phyloP scores from a whole-genome alignment of 2,797 vertebrate genomes.

The Phyllotis vaccarum region DNA sequence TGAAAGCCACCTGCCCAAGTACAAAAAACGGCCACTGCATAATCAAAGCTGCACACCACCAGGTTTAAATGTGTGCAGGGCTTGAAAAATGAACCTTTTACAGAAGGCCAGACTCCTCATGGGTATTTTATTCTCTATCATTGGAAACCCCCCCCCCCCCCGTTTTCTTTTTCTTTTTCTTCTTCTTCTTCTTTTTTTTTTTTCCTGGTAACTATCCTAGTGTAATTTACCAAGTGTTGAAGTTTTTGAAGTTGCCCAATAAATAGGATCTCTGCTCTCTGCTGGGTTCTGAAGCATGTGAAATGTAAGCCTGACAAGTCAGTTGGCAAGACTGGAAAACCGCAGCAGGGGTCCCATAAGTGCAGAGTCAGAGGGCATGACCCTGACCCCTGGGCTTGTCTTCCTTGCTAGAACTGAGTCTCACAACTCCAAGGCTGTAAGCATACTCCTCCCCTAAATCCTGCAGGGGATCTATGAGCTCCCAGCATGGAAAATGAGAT shows the following conservation, averaged over 20 bases:
- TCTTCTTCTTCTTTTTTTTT: neutral
- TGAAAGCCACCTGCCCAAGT: slow-evolving; percentile 67
- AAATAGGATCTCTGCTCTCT: neutral
- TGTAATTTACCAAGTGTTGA: neutral
- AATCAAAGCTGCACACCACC: slow-evolving; percentile 27
- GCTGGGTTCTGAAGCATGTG: neutral
- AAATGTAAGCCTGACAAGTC: neutral
- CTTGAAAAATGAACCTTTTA: neutral
- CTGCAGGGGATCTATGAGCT: neutral
- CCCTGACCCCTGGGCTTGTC: neutral
- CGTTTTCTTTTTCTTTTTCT: neutral
- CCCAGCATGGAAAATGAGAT: slow-evolving; percentile 70
- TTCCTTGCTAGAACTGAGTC: neutral
- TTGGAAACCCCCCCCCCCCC: too few species aligned
- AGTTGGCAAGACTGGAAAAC: neutral
- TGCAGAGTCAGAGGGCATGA: neutral
- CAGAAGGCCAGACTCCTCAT: neutral
- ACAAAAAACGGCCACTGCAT: slow-evolving; percentile 41
- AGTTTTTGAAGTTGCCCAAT: neutral
- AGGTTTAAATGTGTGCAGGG: neutral
- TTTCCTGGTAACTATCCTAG: neutral
- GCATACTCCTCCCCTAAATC: too few species aligned
- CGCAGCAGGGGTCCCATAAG: neutral
- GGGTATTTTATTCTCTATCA: neutral
- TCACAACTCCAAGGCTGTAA: neutral